Percentiles rank a stretch among this genome's conserved stretches.
Conservation (phyloP, 2,888 invertebrate genomes). For the Cybosia mesomella region DNA sequence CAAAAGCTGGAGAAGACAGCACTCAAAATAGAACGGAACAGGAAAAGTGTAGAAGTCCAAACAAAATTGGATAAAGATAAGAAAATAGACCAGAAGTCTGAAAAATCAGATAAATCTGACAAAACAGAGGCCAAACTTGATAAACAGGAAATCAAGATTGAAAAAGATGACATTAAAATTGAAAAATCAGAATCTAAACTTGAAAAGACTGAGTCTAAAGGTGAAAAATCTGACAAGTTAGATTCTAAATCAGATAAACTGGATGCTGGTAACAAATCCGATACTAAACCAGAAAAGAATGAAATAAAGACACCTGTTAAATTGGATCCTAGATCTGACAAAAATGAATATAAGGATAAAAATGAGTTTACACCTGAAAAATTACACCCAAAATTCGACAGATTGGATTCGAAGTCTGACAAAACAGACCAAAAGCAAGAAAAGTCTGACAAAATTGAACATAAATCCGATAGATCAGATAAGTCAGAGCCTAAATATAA, state of each 20-base stretch:
- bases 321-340: conserved; percentile 24
- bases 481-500: conserved; percentile 46
- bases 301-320: conserved; percentile 39
- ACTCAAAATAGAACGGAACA: conserved; percentile 66
- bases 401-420: conserved; percentile 45
- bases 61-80: conserved; percentile 68
- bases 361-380: conserved; percentile 30
- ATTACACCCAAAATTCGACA: conserved; percentile 30
- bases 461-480: conserved; percentile 53
- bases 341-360: conserved; percentile 27
- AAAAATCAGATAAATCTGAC: conserved; percentile 30
- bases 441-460: conserved; percentile 50
- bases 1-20: conserved; percentile 69
- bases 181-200: conserved; percentile 30
- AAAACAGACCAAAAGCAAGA: conserved; percentile 56
- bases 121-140: conserved; percentile 28
- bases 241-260: conserved; percentile 44
- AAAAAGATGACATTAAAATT: conserved; percentile 17
- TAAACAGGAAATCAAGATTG: conserved; percentile 19
- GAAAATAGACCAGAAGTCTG: conserved; percentile 57
- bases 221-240: conserved; percentile 47
- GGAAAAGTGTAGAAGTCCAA: conserved; percentile 73
- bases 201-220: conserved; percentile 34
- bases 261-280: conserved; percentile 38
- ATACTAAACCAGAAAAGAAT: conserved; percentile 52